Conservation (phyloP, 2,888 invertebrate genomes). For the Cerastis leucographa region DNA sequence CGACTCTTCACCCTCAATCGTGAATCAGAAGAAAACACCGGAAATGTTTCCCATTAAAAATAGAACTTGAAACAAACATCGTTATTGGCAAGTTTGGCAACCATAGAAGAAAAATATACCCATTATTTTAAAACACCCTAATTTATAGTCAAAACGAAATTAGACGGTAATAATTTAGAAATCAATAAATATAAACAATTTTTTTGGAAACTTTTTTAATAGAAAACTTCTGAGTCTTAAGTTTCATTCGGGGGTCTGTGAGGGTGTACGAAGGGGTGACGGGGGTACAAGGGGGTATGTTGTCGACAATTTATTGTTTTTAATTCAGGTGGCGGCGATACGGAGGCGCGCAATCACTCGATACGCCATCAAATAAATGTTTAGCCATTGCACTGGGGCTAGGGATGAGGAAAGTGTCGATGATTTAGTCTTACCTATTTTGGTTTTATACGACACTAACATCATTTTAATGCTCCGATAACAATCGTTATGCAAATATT, state of each 20-base stretch:
- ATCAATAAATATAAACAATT: conserved; percentile 76
- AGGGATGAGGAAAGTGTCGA: conserved; percentile 54
- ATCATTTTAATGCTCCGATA: not conserved
- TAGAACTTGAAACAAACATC: conserved; percentile 27
- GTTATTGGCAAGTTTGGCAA: conserved; percentile 39
- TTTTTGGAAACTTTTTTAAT: conserved; percentile 84
- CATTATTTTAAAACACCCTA: conserved; percentile 56
- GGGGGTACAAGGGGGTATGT: conserved; percentile 43
- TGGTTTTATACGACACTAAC: not conserved
- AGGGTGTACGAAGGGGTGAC: not conserved
- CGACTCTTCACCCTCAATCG: not conserved
- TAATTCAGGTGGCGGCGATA: conserved; percentile 82
- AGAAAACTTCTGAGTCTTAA: conserved; percentile 74
- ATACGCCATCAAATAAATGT: conserved; percentile 83
- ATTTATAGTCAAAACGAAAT: conserved; percentile 63
- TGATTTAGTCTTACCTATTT: not conserved
- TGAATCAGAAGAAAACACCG: conserved; percentile 10
- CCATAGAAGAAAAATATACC: conserved; percentile 21
- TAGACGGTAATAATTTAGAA: conserved; percentile 66
- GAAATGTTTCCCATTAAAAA: conserved; percentile 16
- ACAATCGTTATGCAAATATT: not conserved
- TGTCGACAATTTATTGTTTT: conserved; percentile 86
- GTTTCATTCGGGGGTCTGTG: conserved; percentile 65
- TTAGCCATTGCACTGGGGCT: conserved; percentile 76
- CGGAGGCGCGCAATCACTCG: conserved; percentile 80